phyloP scores from a whole-genome alignment of 1,140 invertebrate species.

The Gonioctena quinquepunctata region DNA sequence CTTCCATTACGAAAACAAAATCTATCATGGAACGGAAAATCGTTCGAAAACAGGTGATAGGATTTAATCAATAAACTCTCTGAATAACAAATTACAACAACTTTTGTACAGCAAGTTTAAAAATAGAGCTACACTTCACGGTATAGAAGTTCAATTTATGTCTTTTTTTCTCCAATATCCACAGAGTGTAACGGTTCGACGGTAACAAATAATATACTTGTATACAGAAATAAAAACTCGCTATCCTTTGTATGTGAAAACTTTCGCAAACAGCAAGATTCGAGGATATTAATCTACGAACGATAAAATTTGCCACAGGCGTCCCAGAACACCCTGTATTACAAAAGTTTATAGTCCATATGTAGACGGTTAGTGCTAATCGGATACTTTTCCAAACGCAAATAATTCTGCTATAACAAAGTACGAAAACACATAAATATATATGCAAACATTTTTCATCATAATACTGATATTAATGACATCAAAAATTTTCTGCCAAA shows the following conservation, averaged over 20 bases:
- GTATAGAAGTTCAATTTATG: background rate
- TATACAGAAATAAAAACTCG: too few relatives aligned
- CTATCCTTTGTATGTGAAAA: too few relatives aligned
- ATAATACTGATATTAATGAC: constrained; percentile 6
- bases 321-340: background rate
- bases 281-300: too few relatives aligned
- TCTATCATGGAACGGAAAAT: background rate
- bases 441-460: background rate
- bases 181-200: background rate
- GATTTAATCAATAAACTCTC: constrained; percentile 11
- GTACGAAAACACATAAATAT: background rate
- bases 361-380: background rate
- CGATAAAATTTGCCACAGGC: background rate
- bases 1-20: background rate
- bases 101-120: constrained; percentile 1
- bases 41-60: constrained; percentile 12
- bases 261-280: too few relatives aligned
- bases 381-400: background rate
- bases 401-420: background rate
- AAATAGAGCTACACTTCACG: background rate
- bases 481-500: background rate
- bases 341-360: background rate
- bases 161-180: background rate
- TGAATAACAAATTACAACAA: constrained; percentile 18
- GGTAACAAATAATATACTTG: too few relatives aligned